Conservation (phyloP, 2,888 invertebrate genomes). For the Pollenia griseotomentosa region DNA sequence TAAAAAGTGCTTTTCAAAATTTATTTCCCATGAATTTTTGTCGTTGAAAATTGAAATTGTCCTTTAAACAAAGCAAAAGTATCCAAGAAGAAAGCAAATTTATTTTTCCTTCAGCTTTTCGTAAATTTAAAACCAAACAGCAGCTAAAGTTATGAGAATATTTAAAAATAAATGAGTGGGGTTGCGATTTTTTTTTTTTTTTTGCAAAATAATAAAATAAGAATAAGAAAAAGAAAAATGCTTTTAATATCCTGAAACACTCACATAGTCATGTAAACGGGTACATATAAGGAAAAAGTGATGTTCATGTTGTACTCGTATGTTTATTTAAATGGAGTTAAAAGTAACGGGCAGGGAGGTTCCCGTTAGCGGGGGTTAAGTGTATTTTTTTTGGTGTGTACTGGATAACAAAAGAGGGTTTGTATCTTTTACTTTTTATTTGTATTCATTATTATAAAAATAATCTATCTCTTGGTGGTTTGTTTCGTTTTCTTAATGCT, state of each 20-base stretch:
- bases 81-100: not conserved
- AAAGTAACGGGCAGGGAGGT: constrained; percentile 21
- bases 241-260: constrained; percentile 45
- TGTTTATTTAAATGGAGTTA: constrained; percentile 45
- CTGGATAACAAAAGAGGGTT: constrained; percentile 18
- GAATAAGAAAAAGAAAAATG: constrained; percentile 41
- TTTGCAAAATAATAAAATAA: constrained; percentile 33
- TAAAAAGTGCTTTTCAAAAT: not conserved
- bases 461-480: constrained; percentile 42
- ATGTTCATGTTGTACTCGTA: constrained; percentile 1
- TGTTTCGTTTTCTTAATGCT: constrained; percentile 59
- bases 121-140: not conserved
- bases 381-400: not conserved
- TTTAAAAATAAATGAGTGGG: constrained; percentile 24
- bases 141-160: constrained; percentile 12
- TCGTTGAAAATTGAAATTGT: not conserved
- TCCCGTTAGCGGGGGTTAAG: constrained; percentile 7
- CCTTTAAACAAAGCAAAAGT: not conserved
- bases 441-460: constrained; percentile 53
- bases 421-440: constrained; percentile 42
- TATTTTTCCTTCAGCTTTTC: not conserved
- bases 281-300: constrained; percentile 40
- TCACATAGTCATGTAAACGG: not conserved
- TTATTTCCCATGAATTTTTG: not conserved
- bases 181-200: not conserved